Base-by-base conservation (phyloP, 1,140 invertebrate genomes). In the Radopholus similis region DNA sequence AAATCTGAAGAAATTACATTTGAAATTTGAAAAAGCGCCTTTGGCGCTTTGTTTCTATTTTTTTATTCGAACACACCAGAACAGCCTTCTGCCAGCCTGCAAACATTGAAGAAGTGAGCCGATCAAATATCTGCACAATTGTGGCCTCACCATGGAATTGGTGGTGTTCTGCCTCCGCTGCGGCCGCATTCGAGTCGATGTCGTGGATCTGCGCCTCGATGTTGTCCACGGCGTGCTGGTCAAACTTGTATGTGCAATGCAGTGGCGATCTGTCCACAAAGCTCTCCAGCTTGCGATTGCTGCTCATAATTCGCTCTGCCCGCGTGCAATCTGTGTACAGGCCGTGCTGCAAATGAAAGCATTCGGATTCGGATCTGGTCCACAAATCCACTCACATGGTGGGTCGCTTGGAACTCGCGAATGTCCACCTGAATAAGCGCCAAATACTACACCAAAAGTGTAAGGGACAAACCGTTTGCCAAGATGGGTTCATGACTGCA, bases 171-270 rank as follows among this genome's bases (percentile, higher is more conserved):
- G 80, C 68, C 57, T 81, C 78, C 11, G 76, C 80, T 13, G 78
- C 78, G 42, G 78, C 80, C 30, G 71, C 71, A 63, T 82, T 77
- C 15, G 60, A 51, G 54, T 81, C 80, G 32, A 76, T 69, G 44
- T 82, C 71, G 4, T 64, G 55, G n/a, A 73, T 68, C 40, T 77
- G 76, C 60, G 70, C 75, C 40, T 81, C 80, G 32, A 81, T 65
- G 23, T 79, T 58, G 47, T 81, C 59, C 4, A 58, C 65, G 4
- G 78, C 75, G 9, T 72, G 60, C 37, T 73, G 59, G 62, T 81
- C 78, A 57, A 81, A 81, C 65, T 81, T 81, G 47, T 81, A 81
- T 2, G 80, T 81, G 37, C 78, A 81, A 59, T 81, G 78, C 9
- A 81, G 64, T 3, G 80, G 80, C 37, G 54, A 59, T 35, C 76